Evolutionary conservation across 2,888 invertebrate species (phyloP).

Genomic region (Nymphalis polychloros): DNA sequence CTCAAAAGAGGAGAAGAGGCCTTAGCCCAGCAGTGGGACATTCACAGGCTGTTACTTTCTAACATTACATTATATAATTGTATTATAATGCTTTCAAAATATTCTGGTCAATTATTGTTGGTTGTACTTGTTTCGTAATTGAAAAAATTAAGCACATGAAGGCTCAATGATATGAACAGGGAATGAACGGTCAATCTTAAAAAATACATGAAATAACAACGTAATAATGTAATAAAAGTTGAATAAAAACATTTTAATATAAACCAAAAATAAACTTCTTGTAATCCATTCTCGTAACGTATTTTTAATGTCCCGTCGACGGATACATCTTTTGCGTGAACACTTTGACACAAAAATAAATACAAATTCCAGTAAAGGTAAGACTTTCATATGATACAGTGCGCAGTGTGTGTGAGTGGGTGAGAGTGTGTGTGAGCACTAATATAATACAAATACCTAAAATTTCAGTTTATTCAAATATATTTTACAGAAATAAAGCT

Average conservation of each 20-base stretch:
- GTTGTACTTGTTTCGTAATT: background rate
- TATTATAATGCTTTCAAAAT: background rate
- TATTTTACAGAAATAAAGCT: too few species aligned
- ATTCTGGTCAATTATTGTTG: background rate
- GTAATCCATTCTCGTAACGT: background rate
- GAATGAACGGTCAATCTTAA: too few species aligned
- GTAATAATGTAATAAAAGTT: background rate
- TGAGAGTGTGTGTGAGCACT: too few species aligned
- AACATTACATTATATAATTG: too few species aligned
- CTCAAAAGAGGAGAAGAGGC: too few species aligned
- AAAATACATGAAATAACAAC: too few species aligned
- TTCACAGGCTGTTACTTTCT: too few species aligned
- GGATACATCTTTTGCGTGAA: background rate
- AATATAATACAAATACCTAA: too few species aligned
- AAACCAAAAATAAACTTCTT: background rate
- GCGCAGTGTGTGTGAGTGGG: too few species aligned
- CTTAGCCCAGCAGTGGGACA: too few species aligned
- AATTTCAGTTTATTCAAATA: too few species aligned
- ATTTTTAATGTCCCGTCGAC: conserved; percentile 6
- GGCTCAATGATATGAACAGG: too few species aligned
- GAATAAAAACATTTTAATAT: background rate
- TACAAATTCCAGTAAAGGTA: background rate
- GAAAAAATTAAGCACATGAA: background rate
- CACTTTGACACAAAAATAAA: conserved; percentile 5
- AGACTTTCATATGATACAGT: background rate